These are phyloP conservation scores for Hippocampus kuda DNA, from an alignment of 2,797 vertebrate genomes.

Conservation along the genomic window DNA sequence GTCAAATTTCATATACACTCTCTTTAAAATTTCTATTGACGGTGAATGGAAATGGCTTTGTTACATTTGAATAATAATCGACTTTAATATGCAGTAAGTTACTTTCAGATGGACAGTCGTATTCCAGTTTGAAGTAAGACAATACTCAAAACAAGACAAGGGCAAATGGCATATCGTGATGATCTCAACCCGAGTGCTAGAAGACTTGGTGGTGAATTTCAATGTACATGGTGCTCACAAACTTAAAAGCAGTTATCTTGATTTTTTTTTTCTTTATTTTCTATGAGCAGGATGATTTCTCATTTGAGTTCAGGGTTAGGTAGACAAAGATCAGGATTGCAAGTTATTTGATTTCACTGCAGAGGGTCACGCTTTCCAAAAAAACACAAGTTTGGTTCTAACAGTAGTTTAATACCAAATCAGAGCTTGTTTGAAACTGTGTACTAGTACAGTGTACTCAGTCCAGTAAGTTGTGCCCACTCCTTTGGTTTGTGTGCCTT, in stretches of 20 bases:
- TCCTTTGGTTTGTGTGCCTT: no score
- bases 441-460: no score
- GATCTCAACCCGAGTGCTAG: neutral
- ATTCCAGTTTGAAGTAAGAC: neutral
- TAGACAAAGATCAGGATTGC: no score
- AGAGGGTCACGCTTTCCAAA: no score
- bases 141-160: neutral
- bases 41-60: neutral
- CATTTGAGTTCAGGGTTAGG: neutral
- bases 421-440: no score
- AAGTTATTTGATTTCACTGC: no score
- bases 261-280: neutral
- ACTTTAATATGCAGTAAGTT: neutral
- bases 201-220: neutral
- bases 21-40: conserved; percentile 10
- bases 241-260: neutral
- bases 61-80: neutral
- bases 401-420: no score
- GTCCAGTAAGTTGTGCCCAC: no score
- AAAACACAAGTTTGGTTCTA: no score
- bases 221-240: neutral
- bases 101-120: neutral
- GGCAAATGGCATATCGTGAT: neutral
- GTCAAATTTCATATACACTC: conserved; percentile 6
- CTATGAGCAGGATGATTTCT: neutral